These are phyloP conservation scores for Oxytorus armatus DNA, from an alignment of 2,888 invertebrate species.

Conservation along the genomic window DNA sequence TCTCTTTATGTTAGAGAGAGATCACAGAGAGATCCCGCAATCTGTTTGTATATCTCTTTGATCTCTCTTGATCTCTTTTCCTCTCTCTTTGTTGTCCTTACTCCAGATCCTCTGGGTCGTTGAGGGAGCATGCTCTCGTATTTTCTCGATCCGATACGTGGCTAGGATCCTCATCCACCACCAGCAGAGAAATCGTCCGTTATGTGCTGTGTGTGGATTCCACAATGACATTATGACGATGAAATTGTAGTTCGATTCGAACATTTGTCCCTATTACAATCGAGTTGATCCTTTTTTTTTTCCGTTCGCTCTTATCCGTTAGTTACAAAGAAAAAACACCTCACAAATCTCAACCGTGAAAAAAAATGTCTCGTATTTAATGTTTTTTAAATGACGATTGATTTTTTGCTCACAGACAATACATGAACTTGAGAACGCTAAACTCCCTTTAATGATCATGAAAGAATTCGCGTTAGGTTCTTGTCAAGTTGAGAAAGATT, in stretches of 20 bases:
- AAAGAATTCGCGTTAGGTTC: no score
- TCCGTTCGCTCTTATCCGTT: no score
- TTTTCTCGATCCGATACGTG: neutral
- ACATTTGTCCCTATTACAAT: neutral
- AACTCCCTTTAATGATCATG: no score
- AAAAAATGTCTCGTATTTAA: no score
- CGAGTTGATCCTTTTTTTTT: neutral
- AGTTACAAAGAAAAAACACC: no score
- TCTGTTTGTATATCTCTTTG: constrained; percentile 57
- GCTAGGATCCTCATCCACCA: constrained; percentile 5
- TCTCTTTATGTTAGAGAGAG: constrained; percentile 50
- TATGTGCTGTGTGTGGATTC: neutral
- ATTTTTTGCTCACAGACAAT: no score
- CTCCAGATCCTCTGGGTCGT: constrained; percentile 51
- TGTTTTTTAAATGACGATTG: no score
- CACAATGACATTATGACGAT: no score
- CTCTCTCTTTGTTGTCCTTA: constrained; percentile 57
- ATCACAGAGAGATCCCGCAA: constrained; percentile 60
- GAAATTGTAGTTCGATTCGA: neutral
- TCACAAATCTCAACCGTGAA: no score
- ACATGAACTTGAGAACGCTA: no score
- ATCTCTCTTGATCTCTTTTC: constrained; percentile 57
- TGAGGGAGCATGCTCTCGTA: constrained; percentile 37
- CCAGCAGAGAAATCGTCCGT: constrained; percentile 21
- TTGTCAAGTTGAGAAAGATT: no score